Evolutionary conservation across 2,888 invertebrate species (phyloP), one percentile per base, ranked within the genome.

Genomic region (Neoitamus cyanurus): DNA sequence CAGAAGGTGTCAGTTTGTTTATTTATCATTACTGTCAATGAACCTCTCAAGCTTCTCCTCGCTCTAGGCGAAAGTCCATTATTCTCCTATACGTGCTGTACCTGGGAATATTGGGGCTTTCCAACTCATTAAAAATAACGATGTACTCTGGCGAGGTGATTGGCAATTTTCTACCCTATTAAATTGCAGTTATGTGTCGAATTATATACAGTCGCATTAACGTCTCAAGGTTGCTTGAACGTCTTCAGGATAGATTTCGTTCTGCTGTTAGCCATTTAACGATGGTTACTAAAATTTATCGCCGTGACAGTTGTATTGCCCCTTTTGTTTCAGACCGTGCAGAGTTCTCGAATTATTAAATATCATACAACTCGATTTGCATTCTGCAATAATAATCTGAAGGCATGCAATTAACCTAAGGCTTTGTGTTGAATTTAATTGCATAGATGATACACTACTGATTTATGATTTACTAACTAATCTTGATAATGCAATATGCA

Each of bases 141-240:
- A 82, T 82, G 82, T 82, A 37, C 82, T 69, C 69, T n/a, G 28
- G 82, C 58, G 82, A 82, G 82, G 82, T 82, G 82, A 82, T 82
- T 82, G 82, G 82, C 82, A 82, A 82, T 82, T 82, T 82, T 82
- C 82, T 68, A 82, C 69, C 82, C 82, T 69, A 82, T 82, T 82
- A 82, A 82, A 82, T 69, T 69, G 82, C 69, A 82, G 69, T 82
- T 82, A 82, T 82, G 69, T 25, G 69, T 69, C 46, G 78, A 78
- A 31, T 58, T 78, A 58, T 78, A 48, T 48, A 42, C 9, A 58
- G 42, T n/a, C 48, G 78, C 42, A 42, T 58, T 78, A 34, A 31
- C 70, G 70, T 70, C 31, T 30, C 34, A 78, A 78, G 30, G 34
- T 15, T 48, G n/a, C 48, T 78, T 78, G 48, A 46, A 42, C 13